Evolutionary conservation across 2,888 invertebrate species (phyloP).

Genomic region (Cantharis lateralis): DNA sequence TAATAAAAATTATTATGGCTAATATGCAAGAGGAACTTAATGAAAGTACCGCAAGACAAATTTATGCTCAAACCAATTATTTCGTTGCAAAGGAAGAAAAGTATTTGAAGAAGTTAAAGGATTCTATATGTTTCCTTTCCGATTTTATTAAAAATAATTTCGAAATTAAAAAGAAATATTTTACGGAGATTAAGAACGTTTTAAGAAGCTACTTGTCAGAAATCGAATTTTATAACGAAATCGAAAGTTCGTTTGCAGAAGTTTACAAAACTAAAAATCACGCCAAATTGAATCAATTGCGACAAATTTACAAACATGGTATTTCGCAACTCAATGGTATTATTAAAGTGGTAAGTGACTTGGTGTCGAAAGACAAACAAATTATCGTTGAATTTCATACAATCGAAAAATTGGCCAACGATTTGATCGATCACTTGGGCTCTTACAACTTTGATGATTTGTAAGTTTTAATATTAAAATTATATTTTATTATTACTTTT

Average conservation of each 20-base stretch:
- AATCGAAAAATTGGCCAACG: not conserved
- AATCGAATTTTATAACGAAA: slow-evolving; percentile 16
- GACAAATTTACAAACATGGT: not conserved
- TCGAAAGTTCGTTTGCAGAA: slow-evolving; percentile 1
- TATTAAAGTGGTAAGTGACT: not conserved
- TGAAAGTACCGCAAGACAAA: slow-evolving; percentile 5
- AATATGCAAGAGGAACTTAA: slow-evolving; percentile 8
- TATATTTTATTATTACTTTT: not conserved
- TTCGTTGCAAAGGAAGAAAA: slow-evolving; percentile 11
- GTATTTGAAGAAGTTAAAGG: slow-evolving; percentile 2
- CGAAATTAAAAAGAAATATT: not conserved
- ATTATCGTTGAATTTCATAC: not conserved
- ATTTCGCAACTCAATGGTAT: not conserved
- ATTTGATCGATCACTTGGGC: not conserved
- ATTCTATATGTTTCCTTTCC: not conserved
- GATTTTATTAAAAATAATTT: not conserved
- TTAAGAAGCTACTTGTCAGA: not conserved
- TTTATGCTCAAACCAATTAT: slow-evolving; percentile 11
- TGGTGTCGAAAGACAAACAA: not conserved
- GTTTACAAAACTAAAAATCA: slow-evolving; percentile 10
- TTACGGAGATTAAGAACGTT: not conserved
- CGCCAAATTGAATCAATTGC: not conserved
- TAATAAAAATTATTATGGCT: slow-evolving; percentile 17
- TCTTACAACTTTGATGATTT: not conserved
- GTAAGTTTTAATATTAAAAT: not conserved